A percentile compares a stretch with the other conserved stretches of the same genome.
Conservation (phyloP, 2,797 vertebrate species). For the Thaleichthys pacificus region DNA sequence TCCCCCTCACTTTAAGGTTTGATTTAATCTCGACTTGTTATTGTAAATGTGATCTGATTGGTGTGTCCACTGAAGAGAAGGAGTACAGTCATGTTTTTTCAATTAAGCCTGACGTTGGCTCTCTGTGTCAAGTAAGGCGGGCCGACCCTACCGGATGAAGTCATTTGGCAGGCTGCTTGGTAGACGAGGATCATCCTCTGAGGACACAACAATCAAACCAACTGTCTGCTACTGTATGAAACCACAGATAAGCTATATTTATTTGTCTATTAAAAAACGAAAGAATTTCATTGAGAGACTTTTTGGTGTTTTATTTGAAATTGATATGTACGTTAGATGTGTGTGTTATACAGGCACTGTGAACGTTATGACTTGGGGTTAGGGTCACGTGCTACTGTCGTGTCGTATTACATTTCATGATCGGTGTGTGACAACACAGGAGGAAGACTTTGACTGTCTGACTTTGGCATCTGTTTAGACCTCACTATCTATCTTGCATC, state of each 20-base stretch:
- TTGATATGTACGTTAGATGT: background rate
- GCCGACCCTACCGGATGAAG: slow-evolving; percentile 46
- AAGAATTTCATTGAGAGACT: slow-evolving; percentile 27
- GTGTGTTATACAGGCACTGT: background rate
- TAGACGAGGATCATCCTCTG: slow-evolving; percentile 31
- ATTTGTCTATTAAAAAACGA: slow-evolving; percentile 64
- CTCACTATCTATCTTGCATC: slow-evolving; percentile 2
- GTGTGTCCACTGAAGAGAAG: slow-evolving; percentile 18
- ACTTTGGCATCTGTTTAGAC: background rate
- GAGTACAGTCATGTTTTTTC: slow-evolving; percentile 53
- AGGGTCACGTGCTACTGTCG: slow-evolving; percentile 8
- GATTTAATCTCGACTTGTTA: slow-evolving; percentile 17
- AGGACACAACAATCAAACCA: slow-evolving; percentile 33
- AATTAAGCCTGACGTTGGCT: slow-evolving; percentile 33
- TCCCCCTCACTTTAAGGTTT: slow-evolving; percentile 16
- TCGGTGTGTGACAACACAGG: background rate
- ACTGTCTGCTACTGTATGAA: slow-evolving; percentile 34
- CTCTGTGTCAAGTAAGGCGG: slow-evolving; percentile 42
- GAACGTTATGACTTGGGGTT: no score
- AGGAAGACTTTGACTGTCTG: slow-evolving; percentile 2
- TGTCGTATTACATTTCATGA: background rate
- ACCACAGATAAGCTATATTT: slow-evolving; percentile 50
- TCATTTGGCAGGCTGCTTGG: slow-evolving; percentile 43
- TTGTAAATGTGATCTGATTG: slow-evolving; percentile 45
- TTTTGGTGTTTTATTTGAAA: slow-evolving; percentile 36